These are phyloP conservation scores for Momotus momota DNA, from an alignment of 2,797 vertebrate genomes.

Conservation along the genomic window DNA sequence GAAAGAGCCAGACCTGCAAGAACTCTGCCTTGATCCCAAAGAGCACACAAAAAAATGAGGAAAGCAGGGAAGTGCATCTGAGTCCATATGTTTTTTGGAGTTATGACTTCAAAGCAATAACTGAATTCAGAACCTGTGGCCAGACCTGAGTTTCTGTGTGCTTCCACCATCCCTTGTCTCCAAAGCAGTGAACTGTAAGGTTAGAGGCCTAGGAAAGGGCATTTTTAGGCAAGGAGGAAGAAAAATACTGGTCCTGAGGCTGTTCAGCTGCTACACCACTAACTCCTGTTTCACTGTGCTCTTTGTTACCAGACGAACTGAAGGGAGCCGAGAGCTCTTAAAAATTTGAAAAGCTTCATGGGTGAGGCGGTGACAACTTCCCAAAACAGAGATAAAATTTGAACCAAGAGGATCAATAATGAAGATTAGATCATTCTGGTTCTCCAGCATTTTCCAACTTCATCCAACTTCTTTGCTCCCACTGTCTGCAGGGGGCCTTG, in stretches of 20 bases:
- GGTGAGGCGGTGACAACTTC: not conserved
- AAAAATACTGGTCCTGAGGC: not conserved
- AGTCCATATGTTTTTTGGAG: not conserved
- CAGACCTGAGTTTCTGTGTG: not conserved
- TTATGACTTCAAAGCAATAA: not conserved
- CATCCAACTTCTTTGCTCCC: not conserved
- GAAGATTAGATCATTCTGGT: not conserved
- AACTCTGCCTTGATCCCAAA: not conserved
- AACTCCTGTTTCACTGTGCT: not conserved
- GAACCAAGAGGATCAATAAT: not conserved
- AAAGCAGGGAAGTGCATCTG: not conserved
- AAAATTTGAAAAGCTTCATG: not conserved
- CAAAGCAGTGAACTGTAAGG: not conserved
- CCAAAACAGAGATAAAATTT: not conserved
- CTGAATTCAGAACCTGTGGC: not conserved
- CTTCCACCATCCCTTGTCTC: not conserved
- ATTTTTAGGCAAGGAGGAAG: not conserved
- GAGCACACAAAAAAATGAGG: not conserved
- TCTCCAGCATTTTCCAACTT: not conserved
- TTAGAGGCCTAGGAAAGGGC: not conserved
- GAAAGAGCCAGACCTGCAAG: not conserved
- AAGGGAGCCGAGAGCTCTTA: not conserved
- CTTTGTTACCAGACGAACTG: not conserved
- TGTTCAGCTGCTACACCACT: not conserved
- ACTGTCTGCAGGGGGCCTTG: not conserved